Evolutionary conservation across 2,888 invertebrate genomes (phyloP).

Genomic region (Nasonovia ribisnigri): DNA sequence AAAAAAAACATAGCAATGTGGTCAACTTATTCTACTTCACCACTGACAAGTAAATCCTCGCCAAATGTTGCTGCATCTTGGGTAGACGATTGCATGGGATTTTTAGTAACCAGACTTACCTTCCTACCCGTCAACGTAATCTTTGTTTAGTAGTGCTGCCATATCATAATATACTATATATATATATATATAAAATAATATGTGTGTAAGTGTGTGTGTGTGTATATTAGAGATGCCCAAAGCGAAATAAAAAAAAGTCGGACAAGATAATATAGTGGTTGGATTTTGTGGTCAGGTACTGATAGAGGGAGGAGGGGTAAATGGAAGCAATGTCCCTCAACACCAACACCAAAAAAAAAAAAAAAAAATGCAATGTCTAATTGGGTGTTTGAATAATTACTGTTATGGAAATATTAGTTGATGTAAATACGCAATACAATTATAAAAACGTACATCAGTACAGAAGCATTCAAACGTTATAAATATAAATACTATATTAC

Average conservation of each 20-base stretch:
- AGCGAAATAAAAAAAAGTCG: background rate
- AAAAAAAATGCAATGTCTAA: background rate
- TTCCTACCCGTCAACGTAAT: background rate
- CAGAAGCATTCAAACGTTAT: background rate
- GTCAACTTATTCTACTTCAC: constrained; percentile 49
- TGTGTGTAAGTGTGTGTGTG: background rate
- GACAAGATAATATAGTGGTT: background rate
- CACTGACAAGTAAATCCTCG: constrained; percentile 57
- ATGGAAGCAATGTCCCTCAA: background rate
- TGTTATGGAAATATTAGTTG: background rate
- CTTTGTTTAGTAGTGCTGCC: constrained; percentile 30
- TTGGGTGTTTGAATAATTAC: background rate
- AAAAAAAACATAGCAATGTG: background rate
- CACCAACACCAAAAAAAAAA: background rate
- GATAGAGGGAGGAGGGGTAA: too few relatives aligned
- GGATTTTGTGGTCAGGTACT: too few relatives aligned
- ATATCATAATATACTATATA: background rate
- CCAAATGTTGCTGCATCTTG: constrained; percentile 25
- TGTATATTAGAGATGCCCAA: background rate
- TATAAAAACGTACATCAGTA: background rate
- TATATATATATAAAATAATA: background rate
- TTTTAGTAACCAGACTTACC: constrained; percentile 24
- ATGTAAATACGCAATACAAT: background rate
- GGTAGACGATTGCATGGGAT: constrained; percentile 6
- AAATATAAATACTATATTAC: background rate